Evolutionary conservation across 2,888 invertebrate species (phyloP).

Genomic region (Meganola albula): DNA sequence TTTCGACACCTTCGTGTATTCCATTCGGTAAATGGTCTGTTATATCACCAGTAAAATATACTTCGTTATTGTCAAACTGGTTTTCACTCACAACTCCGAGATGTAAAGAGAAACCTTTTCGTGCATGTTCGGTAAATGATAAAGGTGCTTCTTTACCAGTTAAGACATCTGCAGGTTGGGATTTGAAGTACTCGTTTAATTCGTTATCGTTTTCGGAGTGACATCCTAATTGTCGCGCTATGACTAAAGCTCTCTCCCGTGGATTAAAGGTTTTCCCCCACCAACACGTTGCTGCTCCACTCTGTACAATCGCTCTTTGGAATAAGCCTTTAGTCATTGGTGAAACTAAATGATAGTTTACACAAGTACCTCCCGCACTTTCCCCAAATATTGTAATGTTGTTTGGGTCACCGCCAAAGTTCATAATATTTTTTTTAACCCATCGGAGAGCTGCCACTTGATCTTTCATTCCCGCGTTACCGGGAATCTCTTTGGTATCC

Average conservation of each 20-base stretch:
- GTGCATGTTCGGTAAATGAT: slow-evolving; percentile 16
- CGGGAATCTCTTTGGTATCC: slow-evolving; percentile 31
- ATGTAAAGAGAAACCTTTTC: slow-evolving; percentile 2
- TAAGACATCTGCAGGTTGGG: slow-evolving; percentile 20
- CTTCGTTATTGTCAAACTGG: slow-evolving; percentile 27
- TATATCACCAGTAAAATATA: slow-evolving; percentile 32
- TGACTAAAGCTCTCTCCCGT: slow-evolving; percentile 48
- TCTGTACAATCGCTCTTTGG: slow-evolving; percentile 76
- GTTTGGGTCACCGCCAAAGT: slow-evolving; percentile 30
- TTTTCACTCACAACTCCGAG: slow-evolving; percentile 32
- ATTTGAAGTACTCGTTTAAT: slow-evolving; percentile 29
- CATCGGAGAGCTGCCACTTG: slow-evolving; percentile 33
- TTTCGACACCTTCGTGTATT: slow-evolving; percentile 67
- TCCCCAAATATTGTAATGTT: slow-evolving; percentile 38
- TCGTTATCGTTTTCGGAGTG: slow-evolving; percentile 27
- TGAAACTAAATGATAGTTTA: slow-evolving; percentile 43
- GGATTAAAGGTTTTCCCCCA: slow-evolving; percentile 68
- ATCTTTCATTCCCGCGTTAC: slow-evolving; percentile 38
- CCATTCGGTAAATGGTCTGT: slow-evolving; percentile 55
- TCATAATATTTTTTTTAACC: slow-evolving; percentile 30
- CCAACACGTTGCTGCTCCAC: slow-evolving; percentile 77
- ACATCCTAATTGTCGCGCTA: slow-evolving; percentile 31
- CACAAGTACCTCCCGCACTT: slow-evolving; percentile 40
- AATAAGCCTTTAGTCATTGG: slow-evolving; percentile 52
- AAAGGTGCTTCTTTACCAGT: slow-evolving; percentile 14